Evolutionary conservation across 1,140 invertebrate genomes (phyloP), one percentile per base, ranked within the genome.

Genomic region (Saxidomus purpurata): DNA sequence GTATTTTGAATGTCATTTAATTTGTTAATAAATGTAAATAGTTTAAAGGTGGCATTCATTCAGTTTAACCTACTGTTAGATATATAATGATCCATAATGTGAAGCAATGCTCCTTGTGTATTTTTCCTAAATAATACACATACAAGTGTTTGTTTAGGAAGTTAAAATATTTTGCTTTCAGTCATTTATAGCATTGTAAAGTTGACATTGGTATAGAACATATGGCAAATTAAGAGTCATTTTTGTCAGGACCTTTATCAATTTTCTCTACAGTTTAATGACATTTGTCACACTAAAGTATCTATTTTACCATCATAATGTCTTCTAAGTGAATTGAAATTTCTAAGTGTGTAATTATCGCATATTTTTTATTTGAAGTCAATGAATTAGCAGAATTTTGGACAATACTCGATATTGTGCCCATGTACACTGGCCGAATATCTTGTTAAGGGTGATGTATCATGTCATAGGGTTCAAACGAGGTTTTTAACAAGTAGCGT

Each of bases 281-380:
- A 63, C 25, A 28, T 63, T 63, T 63, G 59, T 63, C 59, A 63
- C 59, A 63, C 59, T 25, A 55, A 55, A 55, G 52, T 55, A 63
- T 63, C 59, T 63, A 28, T 63, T 55, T 55, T 22, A 63, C 59
- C 15, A 55, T 28, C 59, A 63, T 63, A n/a, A 63, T 63, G 15
- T 25, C 8, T 63, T 25, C n/a, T 28, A 15, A 63, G 25, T 63
- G 59, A 63, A 63, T 63, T 63, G 59, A 63, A 63, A 63, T 28
- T 63, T n/a, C n/a, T 17, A 63, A 63, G 59, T 25, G 59, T 25
- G 59, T 63, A 63, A 63, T 63, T 63, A 63, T 63, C 59, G 15
- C 25, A 63, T 28, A 63, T 22, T 63, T 63, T 63, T 63, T 63
- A 63, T 63, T 63, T 63, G 59, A 63, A 63, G 59, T 63, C 59